phyloP scores from a whole-genome alignment of 2,797 vertebrate species.

The Pipistrellus pipistrellus region DNA sequence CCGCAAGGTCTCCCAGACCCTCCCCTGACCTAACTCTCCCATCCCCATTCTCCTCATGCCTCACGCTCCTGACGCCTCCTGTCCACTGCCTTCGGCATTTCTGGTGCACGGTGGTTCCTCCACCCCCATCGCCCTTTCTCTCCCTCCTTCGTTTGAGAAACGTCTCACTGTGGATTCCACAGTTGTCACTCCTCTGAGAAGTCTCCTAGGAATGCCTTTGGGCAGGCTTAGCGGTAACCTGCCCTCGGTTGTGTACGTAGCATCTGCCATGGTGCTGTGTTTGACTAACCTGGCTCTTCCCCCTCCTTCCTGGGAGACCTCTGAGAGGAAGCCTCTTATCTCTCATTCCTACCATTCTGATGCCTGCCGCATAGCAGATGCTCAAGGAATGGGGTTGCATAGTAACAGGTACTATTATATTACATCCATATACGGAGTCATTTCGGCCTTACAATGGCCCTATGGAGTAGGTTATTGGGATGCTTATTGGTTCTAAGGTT shows the following conservation, averaged over 20 bases:
- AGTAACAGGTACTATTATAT: neutral
- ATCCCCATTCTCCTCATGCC: neutral
- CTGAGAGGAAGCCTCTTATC: neutral
- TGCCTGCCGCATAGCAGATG: rapidly evolving
- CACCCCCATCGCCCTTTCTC: neutral
- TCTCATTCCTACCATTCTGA: neutral
- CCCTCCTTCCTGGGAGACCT: neutral
- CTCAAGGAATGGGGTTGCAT: neutral
- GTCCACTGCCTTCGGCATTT: neutral
- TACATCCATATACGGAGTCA: neutral
- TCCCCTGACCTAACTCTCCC: neutral
- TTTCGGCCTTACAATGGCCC: neutral
- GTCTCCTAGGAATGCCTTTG: neutral
- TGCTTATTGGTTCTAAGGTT: neutral
- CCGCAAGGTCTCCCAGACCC: too few relatives aligned
- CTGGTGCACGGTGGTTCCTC: neutral
- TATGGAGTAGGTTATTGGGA: neutral
- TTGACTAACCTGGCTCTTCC: neutral
- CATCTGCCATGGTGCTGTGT: neutral
- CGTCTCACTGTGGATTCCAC: neutral
- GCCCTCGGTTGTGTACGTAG: neutral
- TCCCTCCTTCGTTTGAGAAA: neutral
- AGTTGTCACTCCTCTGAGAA: neutral
- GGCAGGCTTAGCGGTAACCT: neutral
- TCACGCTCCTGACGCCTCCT: rapidly evolving